Base-by-base conservation (phyloP, 2,888 invertebrate genomes). In the Frankliniella intonsa region DNA sequence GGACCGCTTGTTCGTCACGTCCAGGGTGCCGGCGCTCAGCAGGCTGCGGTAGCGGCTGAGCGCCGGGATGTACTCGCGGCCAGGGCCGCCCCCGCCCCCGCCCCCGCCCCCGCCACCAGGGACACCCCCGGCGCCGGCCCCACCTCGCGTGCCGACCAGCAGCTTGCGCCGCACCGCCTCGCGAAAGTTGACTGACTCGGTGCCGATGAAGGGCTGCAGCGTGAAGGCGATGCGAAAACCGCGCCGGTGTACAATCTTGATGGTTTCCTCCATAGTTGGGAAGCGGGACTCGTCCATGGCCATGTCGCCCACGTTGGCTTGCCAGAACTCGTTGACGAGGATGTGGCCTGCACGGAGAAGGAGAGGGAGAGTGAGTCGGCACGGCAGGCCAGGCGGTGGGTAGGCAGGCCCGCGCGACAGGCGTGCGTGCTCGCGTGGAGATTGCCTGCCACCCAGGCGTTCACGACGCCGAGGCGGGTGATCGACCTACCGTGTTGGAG, bases 171-270 rank as follows among this genome's bases (percentile, higher is more conserved):
- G 90, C 0, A 96, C 94, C 0, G 95, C 93, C 85, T 95, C 93
- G 82, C 92, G 92, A 86, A 97, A 97, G 85, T 94, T 95, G 2
- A 89, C 89, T 84, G 97, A 96, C 85, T 96, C 95, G 0, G 96
- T 95, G 81, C 94, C 94, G 55, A 97, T 93, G 87, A 95, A 97
- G 0, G 97, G 97, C 86, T 97, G 96, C 0, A 97, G 91, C n/a
- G 95, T 94, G 84, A 97, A 92, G 0, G 94, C 94, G 19, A 97
- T 93, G 86, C 94, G 92, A 84, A 97, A 97, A 0, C 96, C 96
- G 84, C 96, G 90, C 55, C 96, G 90, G 84, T 94, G 94, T 65
- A 97, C 90, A 81, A 95, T 93, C 85, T 94, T 93, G 11, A 96
- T 93, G 2, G 94, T 94, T 83, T 93, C 92, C 82, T 93, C 92